Evolutionary conservation across 1,140 invertebrate genomes (phyloP).

Genomic region (Bombus terrestris): DNA sequence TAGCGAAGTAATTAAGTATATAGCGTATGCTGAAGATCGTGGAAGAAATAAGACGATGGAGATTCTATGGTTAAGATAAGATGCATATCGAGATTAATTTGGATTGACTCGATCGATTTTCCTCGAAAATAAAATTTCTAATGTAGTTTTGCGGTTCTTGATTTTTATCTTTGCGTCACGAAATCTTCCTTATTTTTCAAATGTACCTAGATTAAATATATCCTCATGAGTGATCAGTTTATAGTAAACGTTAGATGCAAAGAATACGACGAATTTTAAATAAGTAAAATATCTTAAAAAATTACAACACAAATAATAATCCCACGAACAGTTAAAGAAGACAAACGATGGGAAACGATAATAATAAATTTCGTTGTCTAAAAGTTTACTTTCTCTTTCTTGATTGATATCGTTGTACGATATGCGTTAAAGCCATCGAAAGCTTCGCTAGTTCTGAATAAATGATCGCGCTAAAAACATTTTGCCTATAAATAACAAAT

Average conservation of each 20-base stretch:
- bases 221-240: neutral
- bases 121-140: neutral
- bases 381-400: neutral
- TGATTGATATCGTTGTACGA: neutral
- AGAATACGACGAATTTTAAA: neutral
- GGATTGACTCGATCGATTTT: neutral
- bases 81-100: neutral
- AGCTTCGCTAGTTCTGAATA: neutral
- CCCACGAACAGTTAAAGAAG: no score
- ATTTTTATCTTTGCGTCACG: neutral
- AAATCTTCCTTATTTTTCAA: no score
- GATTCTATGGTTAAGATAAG: no score
- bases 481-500: slow-evolving; percentile 24
- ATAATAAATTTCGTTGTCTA: neutral
- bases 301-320: neutral
- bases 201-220: neutral
- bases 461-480: neutral
- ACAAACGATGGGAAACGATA: neutral
- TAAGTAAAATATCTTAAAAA: neutral
- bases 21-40: fast-evolving
- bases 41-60: no score
- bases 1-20: no score
- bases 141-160: neutral
- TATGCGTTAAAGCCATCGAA: neutral
- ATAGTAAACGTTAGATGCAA: neutral